These are phyloP conservation scores for Melipona quadrifasciata DNA, from an alignment of 1,140 invertebrate genomes.

Conservation along the genomic window DNA sequence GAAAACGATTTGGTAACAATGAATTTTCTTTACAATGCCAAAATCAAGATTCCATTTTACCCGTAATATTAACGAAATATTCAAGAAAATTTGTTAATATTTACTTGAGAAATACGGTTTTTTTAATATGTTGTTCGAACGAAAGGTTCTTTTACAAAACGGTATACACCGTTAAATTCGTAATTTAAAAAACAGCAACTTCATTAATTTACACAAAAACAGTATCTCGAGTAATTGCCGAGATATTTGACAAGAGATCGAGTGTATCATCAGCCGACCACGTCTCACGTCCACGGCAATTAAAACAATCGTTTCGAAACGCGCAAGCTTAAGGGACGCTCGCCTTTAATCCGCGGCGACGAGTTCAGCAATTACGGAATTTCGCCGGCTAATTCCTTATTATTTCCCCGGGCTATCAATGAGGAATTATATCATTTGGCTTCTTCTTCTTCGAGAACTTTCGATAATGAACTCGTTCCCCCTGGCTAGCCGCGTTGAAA, in stretches of 20 bases:
- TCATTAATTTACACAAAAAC: too few species aligned
- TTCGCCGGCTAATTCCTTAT: slow-evolving; percentile 1
- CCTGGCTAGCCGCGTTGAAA: not conserved
- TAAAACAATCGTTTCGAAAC: not conserved
- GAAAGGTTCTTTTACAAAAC: too few species aligned
- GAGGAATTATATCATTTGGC: not conserved
- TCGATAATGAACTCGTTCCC: slow-evolving; percentile 4
- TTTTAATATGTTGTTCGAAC: too few species aligned
- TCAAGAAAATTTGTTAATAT: too few species aligned
- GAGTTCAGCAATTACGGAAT: slow-evolving; percentile 1
- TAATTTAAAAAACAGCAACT: too few species aligned
- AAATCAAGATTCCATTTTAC: too few species aligned
- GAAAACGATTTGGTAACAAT: too few species aligned
- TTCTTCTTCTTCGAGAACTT: not conserved
- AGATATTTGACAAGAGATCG: not conserved
- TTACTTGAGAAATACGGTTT: too few species aligned
- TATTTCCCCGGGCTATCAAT: not conserved
- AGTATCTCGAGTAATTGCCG: too few species aligned
- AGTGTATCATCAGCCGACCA: not conserved
- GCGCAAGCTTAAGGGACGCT: not conserved
- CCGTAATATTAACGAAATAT: too few species aligned
- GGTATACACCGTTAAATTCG: too few species aligned
- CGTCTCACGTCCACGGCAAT: not conserved
- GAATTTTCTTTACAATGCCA: too few species aligned
- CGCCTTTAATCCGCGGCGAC: not conserved